Base-by-base conservation (phyloP, 2,888 invertebrate species). In the Ophion ventricosus region DNA sequence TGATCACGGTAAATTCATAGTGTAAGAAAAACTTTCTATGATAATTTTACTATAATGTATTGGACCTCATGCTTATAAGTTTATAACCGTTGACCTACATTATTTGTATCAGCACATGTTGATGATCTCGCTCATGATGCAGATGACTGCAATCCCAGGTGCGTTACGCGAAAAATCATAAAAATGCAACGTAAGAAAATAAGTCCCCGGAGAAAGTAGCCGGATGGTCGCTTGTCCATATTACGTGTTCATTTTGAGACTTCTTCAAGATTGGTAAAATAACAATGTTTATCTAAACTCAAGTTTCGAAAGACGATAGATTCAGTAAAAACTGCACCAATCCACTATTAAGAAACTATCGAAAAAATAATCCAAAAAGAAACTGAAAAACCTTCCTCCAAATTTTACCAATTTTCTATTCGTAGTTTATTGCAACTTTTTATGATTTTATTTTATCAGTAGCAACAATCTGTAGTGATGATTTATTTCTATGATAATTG, bases 401-500 rank as follows among this genome's bases (percentile, higher is more conserved):
- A 49, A 49, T 49, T 49, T 49, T 17, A 49, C 4, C 17, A 17
- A 17, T 49, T 49, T 49, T 49, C 49, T 49, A 49, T 11, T 11
- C 1, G 10, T 7, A 43, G 49, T 49, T 49, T 14, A 17, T 49
- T 49, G 14, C 14, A 14, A 49, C 17, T 14, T 49, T 10, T 20
- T 4, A 35, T 2, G 8, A n/a, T 40, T 40, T 23, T 59, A 23
- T n/a, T 23, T 43, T 40, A n/a, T 23, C 73, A 17, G 17, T 40
- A 35, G 4, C 0, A 49, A 25, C 17, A 17, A 49, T 49, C 20
- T 26, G 17, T 23, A 59, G 43, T 49, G 5, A 43, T 20, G 25
- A 17, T 79, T 72, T 64, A 79, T 79, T 57, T 70, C 64, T 4
- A 14, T 26, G 63, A 69, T 61, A 20, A 61, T 29, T 26, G 49